phyloP scores from a whole-genome alignment of 2,888 invertebrate genomes.

The Drepanosiphum platanoidis region DNA sequence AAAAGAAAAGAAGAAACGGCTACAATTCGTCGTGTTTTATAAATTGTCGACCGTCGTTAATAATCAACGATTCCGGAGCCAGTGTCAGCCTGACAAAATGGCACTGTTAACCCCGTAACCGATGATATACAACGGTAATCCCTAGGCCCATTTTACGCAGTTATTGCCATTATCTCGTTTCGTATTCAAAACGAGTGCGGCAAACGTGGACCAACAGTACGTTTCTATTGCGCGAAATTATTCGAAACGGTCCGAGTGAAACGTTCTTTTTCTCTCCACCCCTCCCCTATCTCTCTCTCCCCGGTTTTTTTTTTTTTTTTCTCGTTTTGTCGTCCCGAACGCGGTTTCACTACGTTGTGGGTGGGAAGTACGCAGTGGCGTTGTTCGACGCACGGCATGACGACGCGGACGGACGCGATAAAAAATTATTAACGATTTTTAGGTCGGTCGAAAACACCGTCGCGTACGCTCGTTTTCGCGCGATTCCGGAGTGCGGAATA shows the following conservation, averaged over 20 bases:
- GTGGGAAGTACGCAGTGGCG: not conserved
- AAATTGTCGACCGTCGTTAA: slow-evolving; percentile 21
- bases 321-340: not conserved
- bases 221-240: not conserved
- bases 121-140: slow-evolving; percentile 34
- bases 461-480: not conserved
- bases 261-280: slow-evolving; percentile 26
- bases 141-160: slow-evolving; percentile 7
- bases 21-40: not conserved
- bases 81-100: slow-evolving; percentile 40
- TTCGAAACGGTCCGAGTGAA: not conserved
- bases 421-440: slow-evolving; percentile 26
- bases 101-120: slow-evolving; percentile 5
- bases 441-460: not conserved
- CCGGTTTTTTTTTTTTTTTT: not conserved
- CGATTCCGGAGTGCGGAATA: not conserved
- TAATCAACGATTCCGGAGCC: not conserved
- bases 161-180: slow-evolving; percentile 43
- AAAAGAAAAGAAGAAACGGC: not conserved
- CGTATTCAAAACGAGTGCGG: slow-evolving; percentile 49
- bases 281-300: too few relatives aligned
- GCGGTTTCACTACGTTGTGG: not conserved
- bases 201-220: slow-evolving; percentile 47
- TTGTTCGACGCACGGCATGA: not conserved
- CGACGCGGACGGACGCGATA: not conserved